Evolutionary conservation across 1,140 invertebrate genomes (phyloP).

Genomic region (Drosophila navojoa): DNA sequence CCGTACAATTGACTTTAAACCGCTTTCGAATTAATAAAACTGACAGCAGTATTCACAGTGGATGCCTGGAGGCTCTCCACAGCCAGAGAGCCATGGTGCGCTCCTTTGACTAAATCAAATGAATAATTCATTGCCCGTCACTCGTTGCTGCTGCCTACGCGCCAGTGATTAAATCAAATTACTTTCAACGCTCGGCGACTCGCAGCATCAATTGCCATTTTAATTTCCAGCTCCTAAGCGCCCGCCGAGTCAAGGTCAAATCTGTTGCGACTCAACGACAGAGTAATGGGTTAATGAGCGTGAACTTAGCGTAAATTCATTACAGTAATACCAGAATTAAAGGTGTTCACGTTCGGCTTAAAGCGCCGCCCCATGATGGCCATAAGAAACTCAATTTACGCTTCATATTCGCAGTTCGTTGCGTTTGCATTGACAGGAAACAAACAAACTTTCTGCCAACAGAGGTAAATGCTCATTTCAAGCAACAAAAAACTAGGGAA

Average conservation of each 20-base stretch:
- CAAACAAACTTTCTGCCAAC: constrained; percentile 60
- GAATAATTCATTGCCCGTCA: constrained; percentile 64
- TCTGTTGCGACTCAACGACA: constrained; percentile 17
- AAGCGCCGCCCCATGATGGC: background rate
- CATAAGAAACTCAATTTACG: constrained; percentile 34
- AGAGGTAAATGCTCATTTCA: constrained; percentile 34
- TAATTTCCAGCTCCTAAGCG: background rate
- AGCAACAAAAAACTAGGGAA: background rate
- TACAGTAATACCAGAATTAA: constrained; percentile 4
- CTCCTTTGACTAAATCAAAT: constrained; percentile 34
- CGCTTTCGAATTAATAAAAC: constrained; percentile 37
- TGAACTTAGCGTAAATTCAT: constrained; percentile 39
- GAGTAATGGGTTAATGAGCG: constrained; percentile 48
- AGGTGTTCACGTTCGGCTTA: background rate
- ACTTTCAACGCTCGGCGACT: constrained; percentile 18
- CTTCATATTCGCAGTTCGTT: constrained; percentile 61
- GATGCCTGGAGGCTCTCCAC: background rate
- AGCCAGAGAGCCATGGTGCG: constrained; percentile 25
- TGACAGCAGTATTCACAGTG: constrained; percentile 3
- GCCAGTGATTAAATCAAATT: constrained; percentile 73
- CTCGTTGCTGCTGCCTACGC: constrained; percentile 42
- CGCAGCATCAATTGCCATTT: background rate
- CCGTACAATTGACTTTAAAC: constrained; percentile 42
- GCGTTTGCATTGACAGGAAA: constrained; percentile 55
- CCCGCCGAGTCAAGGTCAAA: constrained; percentile 35